Evolutionary conservation across 2,888 invertebrate species (phyloP), one percentile per base, ranked within the genome.

Genomic region (Xanthostigma xanthostigma): DNA sequence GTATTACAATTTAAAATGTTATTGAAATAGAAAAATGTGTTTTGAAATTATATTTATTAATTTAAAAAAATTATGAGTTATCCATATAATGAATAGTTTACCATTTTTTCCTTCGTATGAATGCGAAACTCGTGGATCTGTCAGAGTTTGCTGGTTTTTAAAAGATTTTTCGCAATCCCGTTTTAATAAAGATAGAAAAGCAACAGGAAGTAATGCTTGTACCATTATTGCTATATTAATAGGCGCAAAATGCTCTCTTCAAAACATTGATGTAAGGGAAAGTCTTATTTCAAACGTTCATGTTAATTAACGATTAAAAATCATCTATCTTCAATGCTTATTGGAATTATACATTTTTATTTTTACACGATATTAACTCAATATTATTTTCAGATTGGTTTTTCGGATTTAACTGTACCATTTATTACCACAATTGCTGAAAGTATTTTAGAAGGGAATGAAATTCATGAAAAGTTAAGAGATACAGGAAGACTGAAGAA

Each of bases 391-490:
- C 17, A 33, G 34, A n/a, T n/a, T 13, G 13, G 13, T 44, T 14
- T 10, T 8, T 27, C 27, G 44, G 17, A 35, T 34, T 34, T 41
- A 46, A 17, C 36, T 10, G 13, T 33, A 42, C 37, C 43, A 35
- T 12, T 12, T 12, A 10, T 46, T 12, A 35, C 46, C 44, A 60
- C 73, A 11, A 67, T 77, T 49, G 76, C 72, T 2, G 63, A 67
- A 53, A 71, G 75, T 37, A 77, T 78, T 57, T 62, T 74, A 54
- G 71, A 74, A 57, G 78, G 78, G n/a, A 78, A 79, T 56, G 61
- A 62, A 41, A 72, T 71, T 27, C 75, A 78, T 56, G 68, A 63
- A 59, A 67, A 60, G 58, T 65, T 67, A 46, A 73, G 63, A 58
- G 54, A 58, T 53, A 66, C 62, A 57, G 69, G 61, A 53, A 62